A percentile compares a stretch with the other conserved stretches of the same genome.
These are phyloP conservation scores for Valencia hispanica DNA, from an alignment of 2,797 vertebrate species.

Conservation along the genomic window DNA sequence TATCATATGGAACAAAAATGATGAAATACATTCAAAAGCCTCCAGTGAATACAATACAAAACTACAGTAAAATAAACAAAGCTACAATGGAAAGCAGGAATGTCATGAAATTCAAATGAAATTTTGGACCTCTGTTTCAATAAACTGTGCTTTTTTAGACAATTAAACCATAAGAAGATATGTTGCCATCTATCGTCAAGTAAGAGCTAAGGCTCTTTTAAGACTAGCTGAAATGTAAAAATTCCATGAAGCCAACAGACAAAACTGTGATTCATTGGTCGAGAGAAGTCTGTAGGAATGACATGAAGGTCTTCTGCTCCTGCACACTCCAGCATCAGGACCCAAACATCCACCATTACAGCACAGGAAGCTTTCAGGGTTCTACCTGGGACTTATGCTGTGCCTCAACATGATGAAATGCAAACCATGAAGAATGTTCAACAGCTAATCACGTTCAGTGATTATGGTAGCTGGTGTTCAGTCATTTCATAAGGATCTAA, in stretches of 20 bases:
- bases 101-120: not conserved
- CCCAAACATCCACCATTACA: not conserved
- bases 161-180: not conserved
- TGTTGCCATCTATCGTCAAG: not conserved
- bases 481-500: not conserved
- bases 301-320: not conserved
- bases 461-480: too few species aligned
- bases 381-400: not conserved
- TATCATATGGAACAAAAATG: not conserved
- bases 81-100: not conserved
- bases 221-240: conserved; percentile 1
- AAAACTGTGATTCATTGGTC: not conserved
- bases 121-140: not conserved
- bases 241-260: not conserved
- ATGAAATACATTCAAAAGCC: not conserved
- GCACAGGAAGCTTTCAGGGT: not conserved
- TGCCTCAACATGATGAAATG: not conserved
- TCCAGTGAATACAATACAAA: not conserved
- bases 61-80: not conserved
- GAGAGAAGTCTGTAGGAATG: not conserved
- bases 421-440: not conserved
- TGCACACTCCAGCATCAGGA: not conserved
- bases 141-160: not conserved
- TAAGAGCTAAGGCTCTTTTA: not conserved
- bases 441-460: not conserved